Percentiles rank a stretch among this genome's conserved stretches.
Evolutionary conservation across 2,113 vertebrate genomes (phyloP).

Genomic region (Otolemur garnettii): DNA sequence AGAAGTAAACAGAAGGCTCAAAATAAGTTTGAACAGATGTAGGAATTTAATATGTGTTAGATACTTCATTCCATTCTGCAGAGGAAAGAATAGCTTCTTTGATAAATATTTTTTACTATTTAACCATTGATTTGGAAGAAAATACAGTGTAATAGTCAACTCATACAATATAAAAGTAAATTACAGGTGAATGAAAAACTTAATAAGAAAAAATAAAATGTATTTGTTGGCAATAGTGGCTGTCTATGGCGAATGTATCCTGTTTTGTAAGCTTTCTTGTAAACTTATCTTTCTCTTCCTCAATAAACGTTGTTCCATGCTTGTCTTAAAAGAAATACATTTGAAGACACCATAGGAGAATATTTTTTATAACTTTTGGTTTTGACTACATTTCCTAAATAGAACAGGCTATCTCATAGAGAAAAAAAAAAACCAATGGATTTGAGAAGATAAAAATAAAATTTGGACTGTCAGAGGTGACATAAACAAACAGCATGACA

Average conservation of each 20-base stretch:
- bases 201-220: neutral
- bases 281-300: too few relatives aligned
- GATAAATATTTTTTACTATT: neutral
- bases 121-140: constrained; percentile 6
- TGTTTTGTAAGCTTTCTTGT: too few relatives aligned
- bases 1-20: neutral
- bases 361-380: neutral
- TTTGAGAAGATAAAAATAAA: constrained; percentile 8
- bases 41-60: neutral
- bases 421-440: neutral
- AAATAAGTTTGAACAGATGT: neutral
- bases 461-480: neutral
- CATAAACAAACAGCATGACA: neutral
- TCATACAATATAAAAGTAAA: constrained; percentile 17
- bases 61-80: neutral
- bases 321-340: neutral
- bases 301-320: too few relatives aligned
- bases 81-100: neutral
- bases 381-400: neutral
- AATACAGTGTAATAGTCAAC: constrained; percentile 28
- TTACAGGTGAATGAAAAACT: neutral
- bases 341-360: neutral
- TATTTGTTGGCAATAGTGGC: neutral
- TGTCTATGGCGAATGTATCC: too few relatives aligned
- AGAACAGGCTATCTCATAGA: neutral